phyloP scores from a whole-genome alignment of 1,140 invertebrate species.

The Musca domestica region DNA sequence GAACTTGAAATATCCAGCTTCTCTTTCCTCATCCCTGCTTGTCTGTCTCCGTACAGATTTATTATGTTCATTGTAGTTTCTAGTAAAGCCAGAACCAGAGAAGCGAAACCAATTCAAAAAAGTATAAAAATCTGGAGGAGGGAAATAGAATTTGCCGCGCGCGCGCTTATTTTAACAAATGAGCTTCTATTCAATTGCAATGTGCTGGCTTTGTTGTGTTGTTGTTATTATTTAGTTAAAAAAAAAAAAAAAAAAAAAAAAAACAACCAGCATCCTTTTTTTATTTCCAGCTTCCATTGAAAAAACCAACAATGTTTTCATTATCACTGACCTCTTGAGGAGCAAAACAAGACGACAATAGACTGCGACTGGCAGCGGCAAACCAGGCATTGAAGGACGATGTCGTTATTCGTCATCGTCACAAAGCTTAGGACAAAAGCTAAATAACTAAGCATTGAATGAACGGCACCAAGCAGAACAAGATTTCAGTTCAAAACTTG shows the following conservation, averaged over 20 bases:
- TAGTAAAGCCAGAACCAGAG: no score
- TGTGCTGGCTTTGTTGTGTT: neutral
- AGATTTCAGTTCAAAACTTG: conserved; percentile 5
- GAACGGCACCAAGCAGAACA: neutral
- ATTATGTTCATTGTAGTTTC: no score
- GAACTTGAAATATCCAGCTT: no score
- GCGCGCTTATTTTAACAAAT: conserved; percentile 16
- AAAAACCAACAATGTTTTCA: neutral
- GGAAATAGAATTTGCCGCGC: conserved; percentile 6
- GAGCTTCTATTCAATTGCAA: conserved; percentile 9
- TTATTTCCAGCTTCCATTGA: neutral
- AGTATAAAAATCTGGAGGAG: conserved; percentile 7
- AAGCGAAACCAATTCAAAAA: neutral
- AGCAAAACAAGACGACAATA: neutral
- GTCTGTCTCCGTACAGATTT: no score
- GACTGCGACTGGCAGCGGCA: neutral
- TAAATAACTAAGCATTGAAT: neutral
- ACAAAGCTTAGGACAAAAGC: neutral
- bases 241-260: neutral
- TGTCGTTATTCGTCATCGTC: no score
- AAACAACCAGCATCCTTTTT: neutral
- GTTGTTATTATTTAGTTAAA: neutral
- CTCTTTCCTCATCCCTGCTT: no score
- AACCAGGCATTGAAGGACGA: neutral
- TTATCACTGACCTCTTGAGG: conserved; percentile 14